Evolutionary conservation across 2,888 invertebrate species (phyloP), one percentile per base, ranked within the genome.

Genomic region (Erynnis tages): DNA sequence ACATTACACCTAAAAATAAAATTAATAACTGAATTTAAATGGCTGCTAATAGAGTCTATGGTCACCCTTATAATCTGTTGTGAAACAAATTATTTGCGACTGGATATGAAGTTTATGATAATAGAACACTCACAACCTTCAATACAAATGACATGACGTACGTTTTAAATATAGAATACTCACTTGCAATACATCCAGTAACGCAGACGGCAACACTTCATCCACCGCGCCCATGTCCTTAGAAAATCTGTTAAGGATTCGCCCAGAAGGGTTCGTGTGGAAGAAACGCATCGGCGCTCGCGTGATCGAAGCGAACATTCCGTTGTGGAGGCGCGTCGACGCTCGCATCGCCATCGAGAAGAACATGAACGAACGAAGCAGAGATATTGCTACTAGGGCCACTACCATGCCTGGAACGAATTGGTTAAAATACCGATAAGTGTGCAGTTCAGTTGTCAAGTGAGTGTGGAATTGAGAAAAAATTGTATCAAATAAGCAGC

Each of bases 171-270:
- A 2, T 4, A 2, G 3, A 29, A 2, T 4, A n/a, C 45, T 45
- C 7, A 91, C 73, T 91, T 91, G 91, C 41, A 91, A 63, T 0
- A 91, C 91, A 75, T 93, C 93, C 35, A 93, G 91, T 49, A 93
- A 63, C 0, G 92, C 92, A 1, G 86, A 80, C 0, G 94, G 94
- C 45, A 95, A 74, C 11, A 92, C 82, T 76, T 95, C 95, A 67
- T 95, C 95, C 38, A 96, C 92, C 1, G 93, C 89, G 0, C 95
- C 95, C 81, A 95, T 93, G 69, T 96, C 96, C 73, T 96, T 96
- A 0, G 96, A 95, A 79, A 96, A 96, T 46, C 96, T 84, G 79
- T 96, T 96, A 46, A 96, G 89, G 61, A 96, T 94, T 11, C 95
- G 91, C 21, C 96, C 95, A 8, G 95, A 93, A 0, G 96, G 94